Evolutionary conservation across 2,888 invertebrate species (phyloP).

Genomic region (Pyrgus malvae): DNA sequence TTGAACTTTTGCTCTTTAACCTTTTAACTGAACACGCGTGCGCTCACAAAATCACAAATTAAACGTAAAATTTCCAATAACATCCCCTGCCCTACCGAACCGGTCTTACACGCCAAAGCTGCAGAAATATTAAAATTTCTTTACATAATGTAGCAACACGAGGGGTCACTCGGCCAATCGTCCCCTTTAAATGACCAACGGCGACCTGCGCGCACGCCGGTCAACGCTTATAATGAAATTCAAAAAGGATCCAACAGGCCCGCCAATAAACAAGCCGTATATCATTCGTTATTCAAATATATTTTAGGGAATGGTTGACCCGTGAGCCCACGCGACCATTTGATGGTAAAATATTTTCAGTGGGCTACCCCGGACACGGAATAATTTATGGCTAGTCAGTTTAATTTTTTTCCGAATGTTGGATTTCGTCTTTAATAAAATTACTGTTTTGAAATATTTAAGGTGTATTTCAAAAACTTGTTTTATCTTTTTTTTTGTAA

Average conservation of each 20-base stretch:
- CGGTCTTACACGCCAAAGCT: constrained; percentile 65
- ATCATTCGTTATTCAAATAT: constrained; percentile 80
- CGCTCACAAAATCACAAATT: constrained; percentile 70
- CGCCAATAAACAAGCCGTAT: constrained; percentile 82
- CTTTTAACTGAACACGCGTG: constrained; percentile 69
- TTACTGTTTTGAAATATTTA: too few relatives aligned
- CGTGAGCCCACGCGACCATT: constrained; percentile 77
- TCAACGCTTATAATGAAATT: constrained; percentile 71
- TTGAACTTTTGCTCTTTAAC: constrained; percentile 66
- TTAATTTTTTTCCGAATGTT: background rate
- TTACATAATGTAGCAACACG: constrained; percentile 66
- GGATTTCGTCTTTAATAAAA: background rate
- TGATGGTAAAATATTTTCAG: constrained; percentile 78
- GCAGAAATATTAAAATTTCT: constrained; percentile 71
- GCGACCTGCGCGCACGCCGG: constrained; percentile 72
- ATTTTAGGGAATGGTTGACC: constrained; percentile 77
- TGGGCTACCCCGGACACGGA: constrained; percentile 64
- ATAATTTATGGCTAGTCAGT: constrained; percentile 65
- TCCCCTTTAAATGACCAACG: constrained; percentile 64
- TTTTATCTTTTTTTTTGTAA: too few relatives aligned
- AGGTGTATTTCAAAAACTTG: too few relatives aligned
- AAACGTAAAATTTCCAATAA: constrained; percentile 76
- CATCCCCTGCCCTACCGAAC: constrained; percentile 50
- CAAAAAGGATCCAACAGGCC: constrained; percentile 73
- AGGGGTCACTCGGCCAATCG: constrained; percentile 65